phyloP scores from a whole-genome alignment of 2,797 vertebrate genomes.

The Argya squamiceps region DNA sequence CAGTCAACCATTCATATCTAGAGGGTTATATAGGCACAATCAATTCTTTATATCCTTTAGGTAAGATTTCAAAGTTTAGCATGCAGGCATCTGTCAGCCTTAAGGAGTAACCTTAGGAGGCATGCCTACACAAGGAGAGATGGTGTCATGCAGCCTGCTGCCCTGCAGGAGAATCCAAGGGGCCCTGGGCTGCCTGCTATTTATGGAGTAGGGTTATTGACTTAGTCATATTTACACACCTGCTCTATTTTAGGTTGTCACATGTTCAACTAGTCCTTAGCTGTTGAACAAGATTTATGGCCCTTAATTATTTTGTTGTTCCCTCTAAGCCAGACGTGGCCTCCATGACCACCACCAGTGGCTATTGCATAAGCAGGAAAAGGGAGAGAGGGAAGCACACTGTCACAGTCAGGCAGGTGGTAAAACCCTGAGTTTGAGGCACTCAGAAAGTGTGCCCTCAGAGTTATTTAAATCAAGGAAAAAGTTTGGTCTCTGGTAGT shows the following conservation, averaged over 20 bases:
- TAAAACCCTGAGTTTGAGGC: not conserved
- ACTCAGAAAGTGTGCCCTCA: not conserved
- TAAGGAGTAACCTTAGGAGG: not conserved
- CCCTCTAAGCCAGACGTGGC: accelerated
- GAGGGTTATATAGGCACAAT: not conserved
- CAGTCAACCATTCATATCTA: not conserved
- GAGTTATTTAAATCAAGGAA: not conserved
- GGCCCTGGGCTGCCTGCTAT: not conserved
- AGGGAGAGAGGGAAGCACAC: not conserved
- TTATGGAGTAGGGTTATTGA: not conserved
- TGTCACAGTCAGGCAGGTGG: not conserved
- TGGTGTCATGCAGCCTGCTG: accelerated
- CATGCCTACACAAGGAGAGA: not conserved
- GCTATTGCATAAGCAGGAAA: not conserved
- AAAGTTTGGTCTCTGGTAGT: not conserved
- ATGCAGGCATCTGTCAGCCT: not conserved
- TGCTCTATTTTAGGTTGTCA: not conserved
- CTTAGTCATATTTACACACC: not conserved
- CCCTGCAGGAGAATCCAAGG: not conserved
- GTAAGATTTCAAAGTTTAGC: not conserved
- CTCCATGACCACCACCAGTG: not conserved
- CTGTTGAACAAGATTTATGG: not conserved
- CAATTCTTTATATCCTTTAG: not conserved
- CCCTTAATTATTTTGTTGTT: not conserved
- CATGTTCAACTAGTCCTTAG: not conserved